Percentiles rank a stretch among this genome's conserved stretches.
phyloP scores from a whole-genome alignment of 1,140 invertebrate species.

The Ridgeia piscesae region DNA sequence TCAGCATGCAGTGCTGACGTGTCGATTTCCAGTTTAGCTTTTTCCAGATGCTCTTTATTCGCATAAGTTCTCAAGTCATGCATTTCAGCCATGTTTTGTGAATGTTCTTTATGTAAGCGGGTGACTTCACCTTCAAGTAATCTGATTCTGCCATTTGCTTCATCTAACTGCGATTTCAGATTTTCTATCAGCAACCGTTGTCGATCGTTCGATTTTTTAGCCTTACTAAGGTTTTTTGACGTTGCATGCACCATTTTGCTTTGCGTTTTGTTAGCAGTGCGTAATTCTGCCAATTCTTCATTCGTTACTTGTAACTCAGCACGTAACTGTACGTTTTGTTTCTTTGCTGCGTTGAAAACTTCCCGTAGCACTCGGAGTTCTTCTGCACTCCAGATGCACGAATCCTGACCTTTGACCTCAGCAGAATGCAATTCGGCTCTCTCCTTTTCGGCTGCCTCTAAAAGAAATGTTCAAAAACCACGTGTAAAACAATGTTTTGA shows the following conservation, averaged over 20 bases:
- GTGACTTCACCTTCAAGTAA: not conserved
- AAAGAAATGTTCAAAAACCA: not conserved
- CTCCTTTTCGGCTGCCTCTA: not conserved
- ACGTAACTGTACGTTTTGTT: not conserved
- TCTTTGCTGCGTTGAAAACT: not conserved
- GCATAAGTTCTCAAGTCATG: not conserved
- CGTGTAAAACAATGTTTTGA: too few species aligned
- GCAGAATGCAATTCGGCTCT: not conserved
- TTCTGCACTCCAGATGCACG: conserved; percentile 9
- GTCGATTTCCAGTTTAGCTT: not conserved
- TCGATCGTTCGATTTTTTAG: not conserved
- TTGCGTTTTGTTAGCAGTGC: not conserved
- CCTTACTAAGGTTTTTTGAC: not conserved
- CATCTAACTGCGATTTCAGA: not conserved
- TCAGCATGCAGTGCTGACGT: not conserved
- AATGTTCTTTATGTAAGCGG: not conserved
- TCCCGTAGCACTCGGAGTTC: not conserved
- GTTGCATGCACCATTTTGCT: not conserved
- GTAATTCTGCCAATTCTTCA: not conserved
- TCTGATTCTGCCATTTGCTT: not conserved
- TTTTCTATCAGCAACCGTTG: not conserved
- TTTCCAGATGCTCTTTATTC: not conserved
- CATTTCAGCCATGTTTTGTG: not conserved
- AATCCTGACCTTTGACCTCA: not conserved
- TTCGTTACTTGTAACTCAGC: not conserved